Base-by-base conservation (phyloP, 2,113 vertebrate species). In the Hyperoodon ampullatus region DNA sequence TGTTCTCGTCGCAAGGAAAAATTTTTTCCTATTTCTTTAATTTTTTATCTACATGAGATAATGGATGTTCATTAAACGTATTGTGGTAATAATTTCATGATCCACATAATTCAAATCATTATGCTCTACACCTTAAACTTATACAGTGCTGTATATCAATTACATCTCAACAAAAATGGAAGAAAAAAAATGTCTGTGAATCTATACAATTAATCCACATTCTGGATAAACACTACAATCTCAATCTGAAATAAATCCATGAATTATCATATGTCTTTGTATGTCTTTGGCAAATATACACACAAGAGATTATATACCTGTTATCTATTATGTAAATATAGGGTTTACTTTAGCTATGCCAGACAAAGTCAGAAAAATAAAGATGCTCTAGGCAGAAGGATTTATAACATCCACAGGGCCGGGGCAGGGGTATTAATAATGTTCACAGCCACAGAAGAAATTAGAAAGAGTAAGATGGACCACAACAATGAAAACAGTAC, bases 141-240 rank as follows among this genome's bases (percentile, higher is more conserved):
- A 30, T 14, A 15, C 26, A 30, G 28, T 65, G 12, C 63, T 30
- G 28, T 30, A 65, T 30, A 5, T 65, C 63, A 30, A 65, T 13
- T 65, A 15, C 11, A 65, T 30, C 63, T 65, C 63, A 65, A 65
- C 28, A 65, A 65, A 65, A 65, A 12, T 65, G 28, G 63, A 65
- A 65, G 63, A 24, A 30, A 65, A 65, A 61, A 92, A 90, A 90
- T 47, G 13, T 30, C 23, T 39, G 21, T 44, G 24, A 65, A 72
- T 77, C 42, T 47, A 55, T 96, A 80, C 63, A 91, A 84, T 94
- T 92, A 86, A 75, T 70, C 39, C 94, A 30, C 11, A 78, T 55
- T 63, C 2, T 88, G 15, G 70, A 74, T 81, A 80, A 90, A 87
- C 10, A 33, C 15, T n/a, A 47, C 4, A 35, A 24, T 90, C n/a